A percentile compares a stretch with the other conserved stretches of the same genome.
These are phyloP conservation scores for Monopterus albus DNA, from an alignment of 2,113 vertebrate species.

Conservation along the genomic window DNA sequence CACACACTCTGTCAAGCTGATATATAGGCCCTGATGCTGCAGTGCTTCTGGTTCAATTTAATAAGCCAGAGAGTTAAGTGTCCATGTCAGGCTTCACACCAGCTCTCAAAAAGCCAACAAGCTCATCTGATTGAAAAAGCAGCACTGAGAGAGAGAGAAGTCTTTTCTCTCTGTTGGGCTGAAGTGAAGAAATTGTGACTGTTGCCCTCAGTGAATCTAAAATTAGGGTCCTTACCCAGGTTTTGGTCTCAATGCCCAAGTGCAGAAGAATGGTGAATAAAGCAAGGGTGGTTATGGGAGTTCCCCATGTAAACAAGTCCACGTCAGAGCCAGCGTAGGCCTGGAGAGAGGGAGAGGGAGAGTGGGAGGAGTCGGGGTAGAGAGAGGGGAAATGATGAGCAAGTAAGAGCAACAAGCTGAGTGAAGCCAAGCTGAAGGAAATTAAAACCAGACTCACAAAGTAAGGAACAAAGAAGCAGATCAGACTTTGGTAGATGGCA, in stretches of 20 bases:
- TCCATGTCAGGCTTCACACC: slow-evolving; percentile 16
- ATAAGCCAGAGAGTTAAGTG: slow-evolving; percentile 52
- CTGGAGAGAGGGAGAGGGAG: slow-evolving; percentile 68
- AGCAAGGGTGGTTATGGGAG: slow-evolving; percentile 90
- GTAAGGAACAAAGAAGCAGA: slow-evolving; percentile 98
- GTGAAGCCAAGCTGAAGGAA: neutral
- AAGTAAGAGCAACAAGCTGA: neutral
- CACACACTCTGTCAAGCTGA: slow-evolving; percentile 35
- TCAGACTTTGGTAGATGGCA: slow-evolving; percentile 95
- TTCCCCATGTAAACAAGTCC: slow-evolving; percentile 96
- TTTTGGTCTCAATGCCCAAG: slow-evolving; percentile 96
- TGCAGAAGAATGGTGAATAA: slow-evolving; percentile 95
- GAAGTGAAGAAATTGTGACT: neutral
- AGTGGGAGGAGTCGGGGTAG: neutral
- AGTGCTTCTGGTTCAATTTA: slow-evolving; percentile 54
- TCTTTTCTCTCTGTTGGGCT: neutral
- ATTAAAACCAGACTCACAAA: slow-evolving; percentile 86
- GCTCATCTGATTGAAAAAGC: neutral
- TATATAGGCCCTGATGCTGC: slow-evolving; percentile 34
- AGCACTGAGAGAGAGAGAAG: neutral
- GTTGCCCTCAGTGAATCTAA: neutral
- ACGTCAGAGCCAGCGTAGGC: slow-evolving; percentile 91
- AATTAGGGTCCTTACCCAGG: slow-evolving; percentile 87
- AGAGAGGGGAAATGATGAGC: neutral
- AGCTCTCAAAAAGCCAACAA: neutral